Evolutionary conservation across 2,113 vertebrate genomes (phyloP).

Genomic region (Sebastes fasciatus): DNA sequence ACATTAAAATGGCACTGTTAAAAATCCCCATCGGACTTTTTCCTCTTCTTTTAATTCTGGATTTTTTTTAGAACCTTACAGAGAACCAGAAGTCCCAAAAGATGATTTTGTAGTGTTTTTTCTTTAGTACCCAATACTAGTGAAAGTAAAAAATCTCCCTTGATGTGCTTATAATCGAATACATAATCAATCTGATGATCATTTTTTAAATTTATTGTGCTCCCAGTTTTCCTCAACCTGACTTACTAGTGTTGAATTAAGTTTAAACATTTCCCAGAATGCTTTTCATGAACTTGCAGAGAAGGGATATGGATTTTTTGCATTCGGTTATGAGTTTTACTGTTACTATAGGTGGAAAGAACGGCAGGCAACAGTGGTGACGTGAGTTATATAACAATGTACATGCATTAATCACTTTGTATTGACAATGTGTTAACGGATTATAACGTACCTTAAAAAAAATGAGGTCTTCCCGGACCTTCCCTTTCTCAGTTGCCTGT

Average conservation of each 20-base stretch:
- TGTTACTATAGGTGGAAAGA: too few relatives aligned
- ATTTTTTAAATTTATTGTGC: neutral
- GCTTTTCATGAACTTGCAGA: neutral
- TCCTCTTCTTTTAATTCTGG: neutral
- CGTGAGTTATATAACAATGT: too few relatives aligned
- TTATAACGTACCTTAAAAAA: too few relatives aligned
- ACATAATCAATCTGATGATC: neutral
- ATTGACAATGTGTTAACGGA: too few relatives aligned
- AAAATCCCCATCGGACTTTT: constrained; percentile 36
- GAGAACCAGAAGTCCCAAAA: neutral
- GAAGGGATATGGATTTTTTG: neutral
- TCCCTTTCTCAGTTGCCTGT: too few relatives aligned
- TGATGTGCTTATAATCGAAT: neutral
- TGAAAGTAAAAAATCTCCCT: neutral
- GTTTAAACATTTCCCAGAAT: neutral
- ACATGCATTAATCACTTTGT: too few relatives aligned
- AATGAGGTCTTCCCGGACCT: too few relatives aligned
- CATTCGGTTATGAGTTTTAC: neutral
- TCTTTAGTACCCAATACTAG: neutral
- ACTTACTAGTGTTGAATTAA: neutral
- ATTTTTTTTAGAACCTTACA: neutral
- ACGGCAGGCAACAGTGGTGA: too few relatives aligned
- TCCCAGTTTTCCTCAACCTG: neutral
- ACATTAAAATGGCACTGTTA: constrained; percentile 81
- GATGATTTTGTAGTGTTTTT: neutral